Base-by-base conservation (phyloP, 2,888 invertebrate genomes). In the Lordiphosa fenestrarum region DNA sequence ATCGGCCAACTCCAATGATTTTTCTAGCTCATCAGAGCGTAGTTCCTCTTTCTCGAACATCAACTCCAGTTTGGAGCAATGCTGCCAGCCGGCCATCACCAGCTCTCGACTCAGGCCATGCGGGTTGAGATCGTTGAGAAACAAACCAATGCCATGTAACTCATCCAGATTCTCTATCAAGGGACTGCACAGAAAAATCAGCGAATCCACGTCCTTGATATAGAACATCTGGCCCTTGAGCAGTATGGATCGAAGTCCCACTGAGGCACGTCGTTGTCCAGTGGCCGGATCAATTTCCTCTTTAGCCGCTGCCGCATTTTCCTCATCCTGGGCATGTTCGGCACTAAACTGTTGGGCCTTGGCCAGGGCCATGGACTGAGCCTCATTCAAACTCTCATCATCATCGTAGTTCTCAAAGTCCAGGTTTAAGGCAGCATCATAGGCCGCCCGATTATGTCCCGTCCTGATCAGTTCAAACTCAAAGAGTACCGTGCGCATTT, bases 81-180 rank as follows among this genome's bases (percentile, higher is more conserved):
- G 95, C 80, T 95, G 95, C 95, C 95, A 95, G 4, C 96, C 96
- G 25, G 94, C 93, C 68, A 96, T 90, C 1, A 95, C 94, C 91
- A 96, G 92, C 88, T 96, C 95, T 42, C 94, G 92, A 71, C 96
- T 95, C 36, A 95, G 90, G 0, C 96, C 96, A 82, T 96, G 96
- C 0, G 94, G 93, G 89, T 96, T 96, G 73, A 96, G 90, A 87
- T 96, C 96, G 66, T 95, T 95, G 46, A 96, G 85, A 87, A 92
- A 96, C 4, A 96, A 89, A 0, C 95, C 95, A 71, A 95, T 93
- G 80, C 94, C 94, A 30, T 93, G 92, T 38, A 97, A 90, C 84
- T 97, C 97, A 68, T 95, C 95, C 33, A 96, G 90, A 85, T 95
- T 94, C 86, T 95, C 96, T 60, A 96, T 94, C 95, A 97, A 91